Conservation (phyloP, 2,113 vertebrate genomes). For the Myiopsitta monachus region DNA sequence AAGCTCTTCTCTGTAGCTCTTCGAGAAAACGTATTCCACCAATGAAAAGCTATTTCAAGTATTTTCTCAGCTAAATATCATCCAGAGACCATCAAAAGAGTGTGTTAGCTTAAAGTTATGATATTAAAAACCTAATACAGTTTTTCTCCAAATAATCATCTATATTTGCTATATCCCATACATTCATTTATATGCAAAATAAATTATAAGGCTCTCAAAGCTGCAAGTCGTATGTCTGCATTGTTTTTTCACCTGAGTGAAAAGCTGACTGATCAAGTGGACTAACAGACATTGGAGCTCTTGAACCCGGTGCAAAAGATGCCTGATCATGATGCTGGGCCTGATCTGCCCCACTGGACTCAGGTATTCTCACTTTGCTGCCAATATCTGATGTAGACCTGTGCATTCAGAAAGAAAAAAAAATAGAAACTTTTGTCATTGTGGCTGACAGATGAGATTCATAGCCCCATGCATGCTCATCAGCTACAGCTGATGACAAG, state of each 20-base stretch:
- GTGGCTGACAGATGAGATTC: not conserved
- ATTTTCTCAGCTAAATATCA: not conserved
- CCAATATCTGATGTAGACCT: constrained; percentile 94
- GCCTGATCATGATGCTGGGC: constrained; percentile 80
- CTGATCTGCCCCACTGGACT: constrained; percentile 80
- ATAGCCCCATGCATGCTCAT: accelerated
- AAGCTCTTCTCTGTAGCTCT: not conserved
- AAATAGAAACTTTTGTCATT: not conserved
- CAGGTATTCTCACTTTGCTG: constrained; percentile 85
- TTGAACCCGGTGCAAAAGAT: constrained; percentile 78
- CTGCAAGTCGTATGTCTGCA: not conserved
- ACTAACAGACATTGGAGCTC: constrained; percentile 82
- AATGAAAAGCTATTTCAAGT: not conserved
- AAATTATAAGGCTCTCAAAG: not conserved
- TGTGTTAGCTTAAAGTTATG: not conserved
- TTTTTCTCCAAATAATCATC: not conserved
- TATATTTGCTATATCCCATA: not conserved
- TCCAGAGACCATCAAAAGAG: not conserved
- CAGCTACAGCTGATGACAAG: not conserved
- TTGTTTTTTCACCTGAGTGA: constrained; percentile 87
- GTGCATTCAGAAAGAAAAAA: not conserved
- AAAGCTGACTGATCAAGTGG: constrained; percentile 86
- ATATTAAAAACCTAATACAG: not conserved
- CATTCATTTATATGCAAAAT: not conserved
- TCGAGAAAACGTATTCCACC: not conserved